These are phyloP conservation scores for Synergus umbraculus DNA, from an alignment of 2,888 invertebrate genomes.

Conservation along the genomic window DNA sequence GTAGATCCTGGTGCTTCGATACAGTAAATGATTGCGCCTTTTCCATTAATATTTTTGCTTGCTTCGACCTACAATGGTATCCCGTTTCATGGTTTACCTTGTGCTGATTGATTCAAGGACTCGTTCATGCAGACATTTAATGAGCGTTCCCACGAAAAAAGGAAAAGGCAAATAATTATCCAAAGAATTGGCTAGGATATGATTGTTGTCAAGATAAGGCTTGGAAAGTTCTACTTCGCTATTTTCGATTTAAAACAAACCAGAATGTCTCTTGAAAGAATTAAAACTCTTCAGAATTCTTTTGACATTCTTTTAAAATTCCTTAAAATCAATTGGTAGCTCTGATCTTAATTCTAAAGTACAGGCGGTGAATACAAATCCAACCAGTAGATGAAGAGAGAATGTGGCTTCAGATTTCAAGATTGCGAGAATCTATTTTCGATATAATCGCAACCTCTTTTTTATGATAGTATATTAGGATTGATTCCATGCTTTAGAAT, in stretches of 20 bases:
- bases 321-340: too few relatives aligned
- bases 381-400: too few relatives aligned
- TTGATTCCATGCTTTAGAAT: neutral
- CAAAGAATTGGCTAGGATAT: neutral
- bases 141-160: constrained; percentile 37
- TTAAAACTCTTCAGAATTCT: too few relatives aligned
- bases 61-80: neutral
- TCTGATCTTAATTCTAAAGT: too few relatives aligned
- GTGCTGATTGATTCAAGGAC: constrained; percentile 13
- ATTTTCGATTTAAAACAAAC: neutral
- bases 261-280: too few relatives aligned
- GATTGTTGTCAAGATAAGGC: too few relatives aligned
- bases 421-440: too few relatives aligned
- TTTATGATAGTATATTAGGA: neutral
- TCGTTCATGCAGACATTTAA: neutral
- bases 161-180: neutral
- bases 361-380: too few relatives aligned
- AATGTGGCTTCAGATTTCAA: too few relatives aligned
- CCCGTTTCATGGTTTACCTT: constrained; percentile 1
- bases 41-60: constrained; percentile 3
- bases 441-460: too few relatives aligned
- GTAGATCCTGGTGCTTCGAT: neutral
- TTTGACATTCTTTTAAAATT: too few relatives aligned
- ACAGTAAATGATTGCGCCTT: neutral
- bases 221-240: too few relatives aligned